A percentile compares a stretch with the other conserved stretches of the same genome.
phyloP scores from a whole-genome alignment of 64 coral and sea anemone species.

The Porites lutea region DNA sequence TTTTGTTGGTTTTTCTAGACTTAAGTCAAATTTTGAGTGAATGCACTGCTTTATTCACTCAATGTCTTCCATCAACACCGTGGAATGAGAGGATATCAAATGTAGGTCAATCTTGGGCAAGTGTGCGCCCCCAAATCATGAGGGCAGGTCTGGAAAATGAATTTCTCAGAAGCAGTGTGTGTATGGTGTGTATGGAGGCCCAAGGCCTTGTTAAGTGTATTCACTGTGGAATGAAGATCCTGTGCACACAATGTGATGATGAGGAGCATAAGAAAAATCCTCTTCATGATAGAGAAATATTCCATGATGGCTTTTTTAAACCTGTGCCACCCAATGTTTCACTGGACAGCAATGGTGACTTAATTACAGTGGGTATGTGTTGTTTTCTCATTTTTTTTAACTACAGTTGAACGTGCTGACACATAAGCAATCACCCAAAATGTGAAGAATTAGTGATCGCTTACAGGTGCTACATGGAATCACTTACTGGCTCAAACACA shows the following conservation, averaged over 20 bases:
- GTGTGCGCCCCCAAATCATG: not conserved
- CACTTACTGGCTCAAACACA: too few species aligned
- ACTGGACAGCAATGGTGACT: slow-evolving; percentile 33
- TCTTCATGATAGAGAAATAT: slow-evolving; percentile 58
- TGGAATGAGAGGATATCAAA: slow-evolving; percentile 1
- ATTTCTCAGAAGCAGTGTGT: not conserved
- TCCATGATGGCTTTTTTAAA: slow-evolving; percentile 45
- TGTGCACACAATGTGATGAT: slow-evolving; percentile 21
- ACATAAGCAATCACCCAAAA: too few species aligned
- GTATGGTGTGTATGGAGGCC: not conserved
- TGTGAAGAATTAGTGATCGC: too few species aligned
- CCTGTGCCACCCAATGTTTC: slow-evolving; percentile 25
- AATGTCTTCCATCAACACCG: not conserved
- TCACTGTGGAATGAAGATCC: not conserved
- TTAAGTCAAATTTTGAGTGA: not conserved
- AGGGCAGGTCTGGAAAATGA: not conserved
- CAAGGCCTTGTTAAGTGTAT: not conserved
- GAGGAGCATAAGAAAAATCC: not conserved
- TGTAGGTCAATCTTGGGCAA: slow-evolving; percentile 8
- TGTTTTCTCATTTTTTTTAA: not conserved
- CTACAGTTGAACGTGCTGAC: too few species aligned
- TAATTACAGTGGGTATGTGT: slow-evolving; percentile 20
- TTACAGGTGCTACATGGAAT: too few species aligned
- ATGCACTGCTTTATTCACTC: not conserved
- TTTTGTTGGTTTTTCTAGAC: not conserved